Conservation (phyloP, 2,888 invertebrate genomes). For the Himalopsyche kuldschensis region DNA sequence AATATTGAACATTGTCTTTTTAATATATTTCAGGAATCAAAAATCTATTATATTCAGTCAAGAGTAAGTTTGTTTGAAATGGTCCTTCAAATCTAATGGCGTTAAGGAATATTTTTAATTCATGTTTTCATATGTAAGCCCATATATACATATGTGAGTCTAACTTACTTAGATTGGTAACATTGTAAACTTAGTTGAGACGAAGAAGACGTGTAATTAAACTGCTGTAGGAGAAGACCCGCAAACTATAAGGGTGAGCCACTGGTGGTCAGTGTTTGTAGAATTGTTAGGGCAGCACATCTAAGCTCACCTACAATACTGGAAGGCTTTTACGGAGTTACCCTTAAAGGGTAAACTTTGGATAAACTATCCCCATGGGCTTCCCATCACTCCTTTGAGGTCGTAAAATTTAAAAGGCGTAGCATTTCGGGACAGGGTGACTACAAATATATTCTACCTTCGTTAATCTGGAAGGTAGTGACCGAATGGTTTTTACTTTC, state of each 20-base stretch:
- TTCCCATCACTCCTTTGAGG: slow-evolving; percentile 21
- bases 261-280: background rate
- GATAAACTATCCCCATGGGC: slow-evolving; percentile 23
- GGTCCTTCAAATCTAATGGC: too few species aligned
- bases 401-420: slow-evolving; percentile 38
- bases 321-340: background rate
- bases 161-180: too few species aligned
- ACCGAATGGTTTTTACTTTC: background rate
- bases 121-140: too few species aligned
- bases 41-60: too few species aligned
- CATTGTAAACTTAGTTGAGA: background rate
- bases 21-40: too few species aligned
- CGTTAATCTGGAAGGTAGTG: background rate
- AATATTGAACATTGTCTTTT: too few species aligned
- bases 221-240: background rate
- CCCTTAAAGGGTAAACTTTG: slow-evolving; percentile 13
- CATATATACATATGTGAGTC: too few species aligned
- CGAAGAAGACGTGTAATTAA: background rate
- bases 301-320: background rate
- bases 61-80: too few species aligned
- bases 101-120: too few species aligned
- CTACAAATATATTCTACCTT: slow-evolving; percentile 1
- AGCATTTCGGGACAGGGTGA: slow-evolving; percentile 27
- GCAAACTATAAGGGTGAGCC: background rate
- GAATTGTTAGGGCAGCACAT: background rate